Percentiles rank a stretch among this genome's conserved stretches.
phyloP scores from a whole-genome alignment of 23 tunicate genomes.

The Phallusia fumigata region DNA sequence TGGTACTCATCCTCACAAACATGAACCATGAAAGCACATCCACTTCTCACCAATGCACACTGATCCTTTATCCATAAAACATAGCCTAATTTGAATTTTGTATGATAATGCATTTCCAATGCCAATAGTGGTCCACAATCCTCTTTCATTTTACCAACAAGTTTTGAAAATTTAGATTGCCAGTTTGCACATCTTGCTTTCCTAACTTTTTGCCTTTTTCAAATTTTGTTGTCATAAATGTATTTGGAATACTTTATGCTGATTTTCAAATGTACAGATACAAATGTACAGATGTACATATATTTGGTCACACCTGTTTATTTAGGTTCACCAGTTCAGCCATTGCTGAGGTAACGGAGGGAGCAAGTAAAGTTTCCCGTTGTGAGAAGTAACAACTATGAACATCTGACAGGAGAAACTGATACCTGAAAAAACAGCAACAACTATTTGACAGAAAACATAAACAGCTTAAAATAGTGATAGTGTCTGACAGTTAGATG shows the following conservation, averaged over 20 bases:
- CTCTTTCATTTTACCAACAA: no score
- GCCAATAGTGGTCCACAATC: no score
- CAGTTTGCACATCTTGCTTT: no score
- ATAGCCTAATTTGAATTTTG: neutral
- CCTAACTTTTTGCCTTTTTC: no score
- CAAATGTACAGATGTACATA: no score
- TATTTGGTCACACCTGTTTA: slow-evolving; percentile 32
- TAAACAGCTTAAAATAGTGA: neutral
- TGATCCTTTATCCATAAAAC: slow-evolving; percentile 49
- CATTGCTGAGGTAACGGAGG: slow-evolving; percentile 91
- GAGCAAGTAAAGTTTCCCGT: slow-evolving; percentile 83
- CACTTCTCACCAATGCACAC: slow-evolving; percentile 93
- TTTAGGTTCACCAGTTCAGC: slow-evolving; percentile 59
- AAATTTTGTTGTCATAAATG: no score
- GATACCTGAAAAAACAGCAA: slow-evolving; percentile 48
- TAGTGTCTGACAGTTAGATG: no score
- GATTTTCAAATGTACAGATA: no score
- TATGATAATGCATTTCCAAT: no score
- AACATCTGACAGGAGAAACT: slow-evolving; percentile 61
- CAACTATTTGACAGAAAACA: neutral
- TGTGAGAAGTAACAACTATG: slow-evolving; percentile 91
- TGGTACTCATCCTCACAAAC: slow-evolving; percentile 99
- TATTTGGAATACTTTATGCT: no score
- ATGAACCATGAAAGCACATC: slow-evolving; percentile 99
- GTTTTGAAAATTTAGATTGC: no score